A percentile compares a stretch with the other conserved stretches of the same genome.
These are phyloP conservation scores for Pristionchus fissidentatus DNA, from an alignment of 2,888 invertebrate genomes.

Conservation along the genomic window DNA sequence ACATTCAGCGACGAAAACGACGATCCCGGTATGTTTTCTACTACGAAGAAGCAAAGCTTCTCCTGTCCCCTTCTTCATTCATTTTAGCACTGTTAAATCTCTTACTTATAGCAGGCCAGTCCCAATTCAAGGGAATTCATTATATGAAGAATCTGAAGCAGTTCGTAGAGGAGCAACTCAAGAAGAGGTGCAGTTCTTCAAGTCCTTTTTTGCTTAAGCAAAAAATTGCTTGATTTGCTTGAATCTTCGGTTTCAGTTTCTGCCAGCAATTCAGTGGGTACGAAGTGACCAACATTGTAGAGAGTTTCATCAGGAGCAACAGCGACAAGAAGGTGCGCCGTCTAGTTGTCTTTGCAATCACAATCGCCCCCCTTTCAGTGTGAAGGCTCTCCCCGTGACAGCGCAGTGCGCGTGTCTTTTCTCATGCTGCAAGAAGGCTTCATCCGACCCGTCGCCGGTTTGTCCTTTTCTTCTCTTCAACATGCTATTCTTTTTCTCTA, in stretches of 20 bases:
- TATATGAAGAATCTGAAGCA: conserved; percentile 25
- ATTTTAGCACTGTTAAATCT: background rate
- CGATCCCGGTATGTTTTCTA: conserved; percentile 11
- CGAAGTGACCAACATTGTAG: background rate
- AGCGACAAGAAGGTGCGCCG: background rate
- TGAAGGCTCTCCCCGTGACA: background rate
- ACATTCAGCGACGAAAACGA: conserved; percentile 14
- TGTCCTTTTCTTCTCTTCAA: background rate
- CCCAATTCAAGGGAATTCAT: conserved; percentile 17
- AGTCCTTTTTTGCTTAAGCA: background rate
- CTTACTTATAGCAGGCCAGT: background rate
- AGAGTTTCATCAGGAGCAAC: conserved; percentile 4
- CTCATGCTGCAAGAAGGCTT: conserved; percentile 27
- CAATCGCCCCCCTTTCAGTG: background rate
- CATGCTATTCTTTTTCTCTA: background rate
- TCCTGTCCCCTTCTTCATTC: background rate
- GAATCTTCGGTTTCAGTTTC: background rate
- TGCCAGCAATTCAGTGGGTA: background rate
- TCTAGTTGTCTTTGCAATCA: background rate
- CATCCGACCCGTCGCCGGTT: background rate
- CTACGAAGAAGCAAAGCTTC: background rate
- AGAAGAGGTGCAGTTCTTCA: background rate
- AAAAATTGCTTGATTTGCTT: too few relatives aligned
- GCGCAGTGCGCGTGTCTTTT: background rate
- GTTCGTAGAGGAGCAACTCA: background rate